phyloP scores from a whole-genome alignment of 2,888 invertebrate genomes.

The Chrysina gloriosa region DNA sequence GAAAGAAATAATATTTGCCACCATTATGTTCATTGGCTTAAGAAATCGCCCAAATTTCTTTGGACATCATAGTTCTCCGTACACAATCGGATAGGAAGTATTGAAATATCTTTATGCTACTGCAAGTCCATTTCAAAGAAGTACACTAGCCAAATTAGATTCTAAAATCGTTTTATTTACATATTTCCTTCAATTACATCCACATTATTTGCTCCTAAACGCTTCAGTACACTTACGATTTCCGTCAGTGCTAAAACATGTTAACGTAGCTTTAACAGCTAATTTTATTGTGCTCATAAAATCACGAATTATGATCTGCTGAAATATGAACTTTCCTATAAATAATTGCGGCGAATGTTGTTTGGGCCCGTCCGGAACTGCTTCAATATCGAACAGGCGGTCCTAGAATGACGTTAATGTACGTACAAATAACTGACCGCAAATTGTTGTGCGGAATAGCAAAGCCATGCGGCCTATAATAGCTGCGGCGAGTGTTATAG shows the following conservation, averaged over 20 bases:
- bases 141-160: no score
- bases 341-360: background rate
- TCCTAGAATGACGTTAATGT: background rate
- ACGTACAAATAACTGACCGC: background rate
- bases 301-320: conserved; percentile 8
- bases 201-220: background rate
- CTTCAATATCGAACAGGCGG: background rate
- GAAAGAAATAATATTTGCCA: background rate
- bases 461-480: background rate
- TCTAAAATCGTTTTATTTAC: background rate
- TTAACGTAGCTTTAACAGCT: background rate
- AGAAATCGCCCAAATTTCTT: background rate
- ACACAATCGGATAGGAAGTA: no score
- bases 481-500: background rate
- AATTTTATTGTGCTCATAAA: background rate
- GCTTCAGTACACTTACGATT: background rate
- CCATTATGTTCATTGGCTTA: no score
- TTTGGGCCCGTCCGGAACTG: conserved; percentile 11
- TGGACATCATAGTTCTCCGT: background rate
- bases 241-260: background rate
- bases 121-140: no score
- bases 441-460: background rate
- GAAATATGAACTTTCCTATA: conserved; percentile 25
- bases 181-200: background rate
- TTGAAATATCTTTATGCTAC: no score